A percentile compares a stretch with the other conserved stretches of the same genome.
Evolutionary conservation across 2,797 vertebrate species (phyloP).

Genomic region (Crenuchus spilurus): DNA sequence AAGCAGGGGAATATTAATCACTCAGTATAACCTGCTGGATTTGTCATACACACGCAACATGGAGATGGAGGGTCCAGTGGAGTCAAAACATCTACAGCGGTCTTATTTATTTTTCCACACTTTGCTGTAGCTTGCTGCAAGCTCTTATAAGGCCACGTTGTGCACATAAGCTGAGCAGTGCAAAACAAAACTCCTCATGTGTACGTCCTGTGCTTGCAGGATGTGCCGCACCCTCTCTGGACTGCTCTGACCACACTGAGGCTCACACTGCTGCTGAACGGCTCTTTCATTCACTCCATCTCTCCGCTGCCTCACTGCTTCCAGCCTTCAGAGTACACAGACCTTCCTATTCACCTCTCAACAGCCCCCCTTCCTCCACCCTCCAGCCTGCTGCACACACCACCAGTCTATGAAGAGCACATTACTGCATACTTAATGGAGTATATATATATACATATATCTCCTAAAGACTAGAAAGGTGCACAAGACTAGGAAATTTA

Average conservation of each 20-base stretch:
- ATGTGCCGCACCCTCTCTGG: conserved; percentile 43
- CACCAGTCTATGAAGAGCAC: conserved; percentile 10
- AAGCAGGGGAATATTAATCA: conserved; percentile 19
- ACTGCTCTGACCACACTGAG: conserved; percentile 43
- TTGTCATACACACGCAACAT: background rate
- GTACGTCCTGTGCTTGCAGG: conserved; percentile 50
- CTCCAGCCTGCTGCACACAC: conserved; percentile 23
- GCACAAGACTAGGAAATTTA: no score
- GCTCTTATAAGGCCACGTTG: conserved; percentile 43
- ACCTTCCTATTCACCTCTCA: conserved; percentile 38
- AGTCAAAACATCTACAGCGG: conserved; percentile 11
- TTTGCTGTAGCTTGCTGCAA: background rate
- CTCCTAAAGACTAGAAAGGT: no score
- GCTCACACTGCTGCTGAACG: conserved; percentile 46
- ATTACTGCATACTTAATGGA: conserved; percentile 33
- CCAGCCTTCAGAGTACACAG: conserved; percentile 43
- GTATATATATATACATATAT: no score
- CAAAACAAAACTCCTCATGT: conserved; percentile 36
- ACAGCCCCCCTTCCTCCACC: conserved; percentile 13
- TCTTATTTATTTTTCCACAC: conserved; percentile 33
- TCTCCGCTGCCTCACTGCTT: conserved; percentile 13
- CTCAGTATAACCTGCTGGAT: background rate
- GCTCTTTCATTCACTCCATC: conserved; percentile 50
- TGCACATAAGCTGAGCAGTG: conserved; percentile 4
- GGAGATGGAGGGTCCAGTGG: background rate